Evolutionary conservation across 2,113 vertebrate species (phyloP).

Genomic region (Elephantulus edwardii): DNA sequence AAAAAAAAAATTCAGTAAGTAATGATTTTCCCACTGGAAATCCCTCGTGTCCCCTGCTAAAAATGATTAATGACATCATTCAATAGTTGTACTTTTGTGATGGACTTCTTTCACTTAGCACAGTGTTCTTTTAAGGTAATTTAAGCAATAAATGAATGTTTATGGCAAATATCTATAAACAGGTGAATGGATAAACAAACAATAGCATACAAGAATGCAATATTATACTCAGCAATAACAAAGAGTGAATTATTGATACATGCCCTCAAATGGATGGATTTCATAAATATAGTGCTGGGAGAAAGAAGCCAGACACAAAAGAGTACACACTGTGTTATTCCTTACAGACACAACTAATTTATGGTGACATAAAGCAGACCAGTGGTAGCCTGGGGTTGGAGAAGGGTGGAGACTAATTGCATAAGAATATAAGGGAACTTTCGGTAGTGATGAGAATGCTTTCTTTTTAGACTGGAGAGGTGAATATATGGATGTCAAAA

Average conservation of each 20-base stretch:
- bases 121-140: background rate
- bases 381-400: background rate
- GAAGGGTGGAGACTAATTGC: accelerated
- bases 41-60: background rate
- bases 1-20: background rate
- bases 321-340: accelerated
- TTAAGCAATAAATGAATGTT: background rate
- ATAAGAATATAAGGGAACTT: background rate
- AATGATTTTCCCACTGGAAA: background rate
- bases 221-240: background rate
- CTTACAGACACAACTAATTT: background rate
- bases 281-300: background rate
- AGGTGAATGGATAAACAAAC: background rate
- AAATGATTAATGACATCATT: background rate
- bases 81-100: background rate
- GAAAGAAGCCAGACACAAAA: background rate
- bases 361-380: accelerated
- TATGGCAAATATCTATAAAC: background rate
- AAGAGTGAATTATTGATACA: accelerated
- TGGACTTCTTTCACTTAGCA: background rate
- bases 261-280: accelerated
- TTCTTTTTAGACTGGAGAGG: background rate
- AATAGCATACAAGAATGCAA: background rate
- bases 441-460: background rate
- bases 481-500: background rate